phyloP scores from a whole-genome alignment of 1,140 invertebrate species.

The Drosophila prosaltans region DNA sequence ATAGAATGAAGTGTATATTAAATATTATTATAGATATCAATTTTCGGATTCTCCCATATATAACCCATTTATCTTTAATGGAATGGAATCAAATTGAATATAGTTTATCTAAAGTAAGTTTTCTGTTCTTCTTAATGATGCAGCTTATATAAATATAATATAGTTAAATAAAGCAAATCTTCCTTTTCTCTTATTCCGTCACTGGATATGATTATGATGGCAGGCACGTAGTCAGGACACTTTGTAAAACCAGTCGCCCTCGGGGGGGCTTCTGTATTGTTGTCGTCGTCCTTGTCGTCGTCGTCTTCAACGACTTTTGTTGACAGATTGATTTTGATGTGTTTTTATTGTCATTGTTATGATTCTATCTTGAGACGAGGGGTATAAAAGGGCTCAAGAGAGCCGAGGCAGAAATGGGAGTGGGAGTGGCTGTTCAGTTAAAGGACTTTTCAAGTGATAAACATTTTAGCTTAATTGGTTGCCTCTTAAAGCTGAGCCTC shows the following conservation, averaged over 20 bases:
- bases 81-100: too few relatives aligned
- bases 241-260: slow-evolving; percentile 41
- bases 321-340: slow-evolving; percentile 81
- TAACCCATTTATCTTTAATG: too few relatives aligned
- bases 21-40: too few relatives aligned
- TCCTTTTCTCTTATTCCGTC: neutral
- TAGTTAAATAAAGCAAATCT: too few relatives aligned
- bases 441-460: slow-evolving; percentile 49
- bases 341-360: slow-evolving; percentile 79
- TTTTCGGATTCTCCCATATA: too few relatives aligned
- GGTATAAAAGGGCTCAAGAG: neutral
- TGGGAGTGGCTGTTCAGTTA: slow-evolving; percentile 32
- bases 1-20: too few relatives aligned
- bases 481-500: slow-evolving; percentile 41
- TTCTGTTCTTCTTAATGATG: too few relatives aligned
- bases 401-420: slow-evolving; percentile 11
- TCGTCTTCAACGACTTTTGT: slow-evolving; percentile 58
- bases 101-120: too few relatives aligned
- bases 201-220: slow-evolving; percentile 17
- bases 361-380: slow-evolving; percentile 36
- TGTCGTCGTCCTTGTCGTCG: slow-evolving; percentile 61
- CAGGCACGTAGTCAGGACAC: slow-evolving; percentile 50
- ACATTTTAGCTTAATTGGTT: slow-evolving; percentile 78
- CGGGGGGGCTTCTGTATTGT: slow-evolving; percentile 25
- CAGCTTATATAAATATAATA: too few relatives aligned